Conservation (phyloP, 2,113 vertebrate genomes). For the Anoplopoma fimbria region DNA sequence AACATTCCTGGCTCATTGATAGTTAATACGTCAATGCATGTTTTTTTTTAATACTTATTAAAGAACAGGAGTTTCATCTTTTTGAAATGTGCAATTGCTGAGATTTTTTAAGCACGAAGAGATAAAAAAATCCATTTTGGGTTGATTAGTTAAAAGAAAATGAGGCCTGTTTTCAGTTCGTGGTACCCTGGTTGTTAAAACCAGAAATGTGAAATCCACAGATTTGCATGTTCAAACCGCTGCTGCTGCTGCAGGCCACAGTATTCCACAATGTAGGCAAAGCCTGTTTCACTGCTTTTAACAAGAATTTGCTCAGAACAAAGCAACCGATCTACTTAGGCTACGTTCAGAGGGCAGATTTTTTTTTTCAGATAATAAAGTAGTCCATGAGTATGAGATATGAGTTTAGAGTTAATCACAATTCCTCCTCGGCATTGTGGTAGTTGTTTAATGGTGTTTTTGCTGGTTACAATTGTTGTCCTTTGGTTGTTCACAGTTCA, state of each 20-base stretch:
- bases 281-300: slow-evolving; percentile 15
- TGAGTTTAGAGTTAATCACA: no score
- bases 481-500: no score
- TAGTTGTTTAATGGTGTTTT: no score
- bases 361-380: no score
- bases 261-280: neutral
- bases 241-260: slow-evolving; percentile 7
- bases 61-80: neutral
- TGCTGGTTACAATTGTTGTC: no score
- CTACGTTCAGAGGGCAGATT: neutral
- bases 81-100: neutral
- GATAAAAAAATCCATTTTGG: neutral
- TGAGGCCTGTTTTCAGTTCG: neutral
- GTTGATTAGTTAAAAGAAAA: neutral
- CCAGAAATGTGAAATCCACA: slow-evolving; percentile 13
- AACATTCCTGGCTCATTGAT: neutral
- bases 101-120: neutral
- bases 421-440: no score
- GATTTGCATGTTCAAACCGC: slow-evolving; percentile 15
- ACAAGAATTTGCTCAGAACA: slow-evolving; percentile 46
- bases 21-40: neutral
- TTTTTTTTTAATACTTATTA: neutral
- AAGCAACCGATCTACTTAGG: slow-evolving; percentile 19
- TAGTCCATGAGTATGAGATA: no score
- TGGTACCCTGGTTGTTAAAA: neutral